phyloP scores from a whole-genome alignment of 1,140 invertebrate species.

The Oryzaephilus surinamensis region DNA sequence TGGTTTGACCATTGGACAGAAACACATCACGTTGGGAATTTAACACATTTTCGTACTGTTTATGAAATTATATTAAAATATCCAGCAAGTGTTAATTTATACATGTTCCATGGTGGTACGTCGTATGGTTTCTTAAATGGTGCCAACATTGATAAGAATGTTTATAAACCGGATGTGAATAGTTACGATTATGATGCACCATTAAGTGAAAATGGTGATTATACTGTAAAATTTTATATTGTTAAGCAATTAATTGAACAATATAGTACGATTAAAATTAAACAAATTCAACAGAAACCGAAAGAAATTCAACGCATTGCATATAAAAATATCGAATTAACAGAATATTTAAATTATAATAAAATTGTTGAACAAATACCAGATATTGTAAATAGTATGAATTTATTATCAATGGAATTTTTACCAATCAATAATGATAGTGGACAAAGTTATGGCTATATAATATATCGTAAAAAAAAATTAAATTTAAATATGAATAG shows the following conservation, averaged over 20 bases:
- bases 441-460: slow-evolving; percentile 48
- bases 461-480: slow-evolving; percentile 38
- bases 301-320: slow-evolving; percentile 21
- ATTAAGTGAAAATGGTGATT: slow-evolving; percentile 39
- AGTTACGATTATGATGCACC: slow-evolving; percentile 43
- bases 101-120: slow-evolving; percentile 61
- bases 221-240: slow-evolving; percentile 36
- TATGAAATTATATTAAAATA: slow-evolving; percentile 20
- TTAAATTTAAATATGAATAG: slow-evolving; percentile 16
- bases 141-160: slow-evolving; percentile 34
- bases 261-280: slow-evolving; percentile 34
- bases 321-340: slow-evolving; percentile 24
- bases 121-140: slow-evolving; percentile 58
- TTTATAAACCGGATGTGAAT: slow-evolving; percentile 39
- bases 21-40: slow-evolving; percentile 14
- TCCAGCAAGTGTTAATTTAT: slow-evolving; percentile 49
- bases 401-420: slow-evolving; percentile 41
- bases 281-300: slow-evolving; percentile 32
- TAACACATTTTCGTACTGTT: slow-evolving; percentile 10
- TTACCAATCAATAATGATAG: slow-evolving; percentile 39
- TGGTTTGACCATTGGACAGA: slow-evolving; percentile 45
- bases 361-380: slow-evolving; percentile 23
- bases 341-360: slow-evolving; percentile 21
- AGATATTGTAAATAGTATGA: slow-evolving; percentile 14
- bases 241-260: slow-evolving; percentile 24